Evolutionary conservation across 2,113 vertebrate genomes (phyloP).

Genomic region (Synodontis membranacea): DNA sequence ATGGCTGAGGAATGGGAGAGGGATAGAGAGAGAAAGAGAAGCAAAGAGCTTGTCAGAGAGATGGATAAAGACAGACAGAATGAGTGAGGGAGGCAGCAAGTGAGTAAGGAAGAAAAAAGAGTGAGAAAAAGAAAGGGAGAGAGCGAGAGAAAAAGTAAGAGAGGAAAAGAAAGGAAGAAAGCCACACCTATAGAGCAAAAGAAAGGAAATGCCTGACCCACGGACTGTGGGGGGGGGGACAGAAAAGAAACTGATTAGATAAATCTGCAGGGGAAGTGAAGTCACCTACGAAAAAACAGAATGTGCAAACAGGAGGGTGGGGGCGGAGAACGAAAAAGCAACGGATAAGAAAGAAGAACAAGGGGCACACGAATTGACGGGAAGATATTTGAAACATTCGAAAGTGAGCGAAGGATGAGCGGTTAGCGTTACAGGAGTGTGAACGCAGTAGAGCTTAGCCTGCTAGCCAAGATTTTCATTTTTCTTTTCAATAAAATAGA

Average conservation of each 20-base stretch:
- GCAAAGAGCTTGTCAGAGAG: neutral
- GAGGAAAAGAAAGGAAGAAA: conserved; percentile 47
- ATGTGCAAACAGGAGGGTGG: neutral
- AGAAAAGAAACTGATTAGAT: conserved; percentile 78
- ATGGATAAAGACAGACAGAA: neutral
- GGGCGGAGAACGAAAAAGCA: neutral
- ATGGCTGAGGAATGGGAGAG: conserved; percentile 73
- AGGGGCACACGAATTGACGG: neutral
- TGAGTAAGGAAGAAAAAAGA: neutral
- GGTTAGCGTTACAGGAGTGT: conserved; percentile 18
- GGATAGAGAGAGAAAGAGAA: conserved; percentile 53
- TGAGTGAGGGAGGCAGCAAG: neutral
- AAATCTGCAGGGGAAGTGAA: conserved; percentile 61
- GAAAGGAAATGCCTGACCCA: conserved; percentile 73
- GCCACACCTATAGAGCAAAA: conserved; percentile 59
- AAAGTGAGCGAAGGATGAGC: conserved; percentile 11
- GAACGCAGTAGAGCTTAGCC: neutral
- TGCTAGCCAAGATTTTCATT: neutral
- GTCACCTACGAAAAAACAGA: conserved; percentile 35
- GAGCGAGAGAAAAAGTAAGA: neutral
- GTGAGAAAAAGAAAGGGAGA: neutral
- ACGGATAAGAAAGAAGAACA: neutral
- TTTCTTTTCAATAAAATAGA: neutral
- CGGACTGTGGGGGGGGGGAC: conserved; percentile 77
- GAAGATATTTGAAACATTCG: conserved; percentile 11